phyloP scores from a whole-genome alignment of 1,140 invertebrate genomes.

The Orchesella cincta region DNA sequence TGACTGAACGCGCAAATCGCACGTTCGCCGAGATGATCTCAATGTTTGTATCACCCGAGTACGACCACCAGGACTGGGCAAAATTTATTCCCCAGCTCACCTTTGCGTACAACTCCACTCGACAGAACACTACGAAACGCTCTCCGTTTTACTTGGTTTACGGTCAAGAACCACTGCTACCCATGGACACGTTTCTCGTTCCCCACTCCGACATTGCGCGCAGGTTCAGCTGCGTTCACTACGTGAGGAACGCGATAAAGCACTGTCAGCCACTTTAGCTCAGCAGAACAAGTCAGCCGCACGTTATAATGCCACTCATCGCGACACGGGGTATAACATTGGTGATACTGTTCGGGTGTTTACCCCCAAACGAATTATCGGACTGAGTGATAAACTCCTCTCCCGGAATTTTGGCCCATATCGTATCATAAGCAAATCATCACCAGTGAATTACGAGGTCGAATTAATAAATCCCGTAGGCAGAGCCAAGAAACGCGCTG shows the following conservation, averaged over 20 bases:
- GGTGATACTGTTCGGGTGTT: background rate
- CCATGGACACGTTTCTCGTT: background rate
- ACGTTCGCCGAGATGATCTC: conserved; percentile 42
- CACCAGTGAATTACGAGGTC: conserved; percentile 11
- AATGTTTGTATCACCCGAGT: background rate
- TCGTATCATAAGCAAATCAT: background rate
- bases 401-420: background rate
- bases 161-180: background rate
- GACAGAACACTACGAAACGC: background rate
- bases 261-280: background rate
- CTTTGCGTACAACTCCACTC: background rate
- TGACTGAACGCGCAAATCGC: conserved; percentile 46
- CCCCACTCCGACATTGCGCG: background rate
- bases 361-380: background rate
- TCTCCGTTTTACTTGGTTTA: background rate
- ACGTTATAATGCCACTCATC: background rate
- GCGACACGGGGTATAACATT: background rate
- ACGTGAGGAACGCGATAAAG: background rate
- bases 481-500: background rate
- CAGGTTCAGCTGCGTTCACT: background rate
- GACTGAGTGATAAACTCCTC: background rate
- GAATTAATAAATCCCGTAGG: background rate
- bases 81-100: background rate
- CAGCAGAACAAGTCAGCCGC: background rate
- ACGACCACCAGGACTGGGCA: background rate